Base-by-base conservation (phyloP, 2,113 vertebrate genomes). In the Chlorodrepanis virens region DNA sequence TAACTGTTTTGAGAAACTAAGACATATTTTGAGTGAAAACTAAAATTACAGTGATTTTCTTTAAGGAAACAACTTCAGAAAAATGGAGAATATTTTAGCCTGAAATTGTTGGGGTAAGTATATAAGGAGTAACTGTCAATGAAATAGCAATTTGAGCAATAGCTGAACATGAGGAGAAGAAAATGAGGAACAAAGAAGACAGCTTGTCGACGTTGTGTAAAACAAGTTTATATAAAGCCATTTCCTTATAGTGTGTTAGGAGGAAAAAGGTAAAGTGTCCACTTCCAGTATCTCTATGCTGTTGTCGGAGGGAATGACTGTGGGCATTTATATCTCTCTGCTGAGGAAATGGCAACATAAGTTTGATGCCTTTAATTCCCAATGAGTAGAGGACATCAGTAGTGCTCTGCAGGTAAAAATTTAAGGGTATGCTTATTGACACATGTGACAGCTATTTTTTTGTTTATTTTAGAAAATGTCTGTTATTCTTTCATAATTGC, bases 31-130 rank as follows among this genome's bases (percentile, higher is more conserved):
- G 27, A 61, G 11, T 35, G 7, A 86, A 44, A 65, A 29, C 8
- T 72, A 28, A 83, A 80, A 67, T 77, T 31, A 15, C 13, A 39
- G 5, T 40, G 10, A 22, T 44, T 76, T 17, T 65, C 24, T 50
- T 68, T 79, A 68, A 83, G 44, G 44, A 76, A 71, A 42, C 1
- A 60, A 7, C 23, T 83, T 71, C 65, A 90, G 40, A 61, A 50
- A 78, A 67, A 31, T 10, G 0, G 23, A 84, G 5, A 59, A 11
- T 63, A 68, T 64, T 63, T 83, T 72, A 65, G 23, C 8, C 23
- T 69, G 29, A 68, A 29, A 40, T 59, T 20, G 5, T 7, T 1
- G 0, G 9, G 6, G 1, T 54, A 63, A 64, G 14, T 76, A 28
- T 29, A 9, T 60, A 68, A 2, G 6, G 3, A 53, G 15, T 23